Evolutionary conservation across 92 coral and sea anemone genomes (phyloP).

Genomic region (Umimayanthus kanabou): DNA sequence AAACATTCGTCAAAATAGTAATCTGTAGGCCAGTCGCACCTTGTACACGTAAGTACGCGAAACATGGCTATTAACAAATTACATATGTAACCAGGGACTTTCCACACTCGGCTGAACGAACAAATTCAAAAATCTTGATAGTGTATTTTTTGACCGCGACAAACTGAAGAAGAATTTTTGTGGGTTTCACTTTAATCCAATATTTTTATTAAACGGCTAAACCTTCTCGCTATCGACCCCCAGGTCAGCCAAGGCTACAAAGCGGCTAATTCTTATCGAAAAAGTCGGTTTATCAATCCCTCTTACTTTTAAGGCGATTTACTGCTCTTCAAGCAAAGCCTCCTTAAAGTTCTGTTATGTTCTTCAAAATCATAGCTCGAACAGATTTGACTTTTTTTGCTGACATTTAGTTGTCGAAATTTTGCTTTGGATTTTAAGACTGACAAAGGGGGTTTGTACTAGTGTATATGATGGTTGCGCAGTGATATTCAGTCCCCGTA

Average conservation of each 20-base stretch:
- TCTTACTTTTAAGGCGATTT: not conserved
- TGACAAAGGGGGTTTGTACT: not conserved
- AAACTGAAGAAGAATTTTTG: not conserved
- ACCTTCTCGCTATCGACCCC: constrained; percentile 1
- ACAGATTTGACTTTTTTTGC: not conserved
- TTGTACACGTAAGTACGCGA: too few species aligned
- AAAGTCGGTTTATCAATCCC: not conserved
- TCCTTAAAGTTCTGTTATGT: not conserved
- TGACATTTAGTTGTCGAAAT: not conserved
- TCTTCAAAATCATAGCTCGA: not conserved
- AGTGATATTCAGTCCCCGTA: not conserved
- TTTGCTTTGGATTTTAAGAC: not conserved
- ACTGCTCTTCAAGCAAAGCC: not conserved
- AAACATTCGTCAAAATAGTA: too few species aligned
- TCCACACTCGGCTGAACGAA: not conserved
- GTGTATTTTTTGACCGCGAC: not conserved
- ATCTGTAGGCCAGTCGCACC: too few species aligned
- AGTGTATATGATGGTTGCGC: not conserved
- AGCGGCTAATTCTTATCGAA: not conserved
- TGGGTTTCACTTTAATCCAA: not conserved
- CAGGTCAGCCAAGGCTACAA: not conserved
- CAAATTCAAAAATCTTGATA: not conserved
- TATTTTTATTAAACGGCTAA: not conserved
- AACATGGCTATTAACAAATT: too few species aligned
- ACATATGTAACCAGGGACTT: not conserved